Evolutionary conservation across 2,113 vertebrate species (phyloP).

Genomic region (Gambusia holbrooki): DNA sequence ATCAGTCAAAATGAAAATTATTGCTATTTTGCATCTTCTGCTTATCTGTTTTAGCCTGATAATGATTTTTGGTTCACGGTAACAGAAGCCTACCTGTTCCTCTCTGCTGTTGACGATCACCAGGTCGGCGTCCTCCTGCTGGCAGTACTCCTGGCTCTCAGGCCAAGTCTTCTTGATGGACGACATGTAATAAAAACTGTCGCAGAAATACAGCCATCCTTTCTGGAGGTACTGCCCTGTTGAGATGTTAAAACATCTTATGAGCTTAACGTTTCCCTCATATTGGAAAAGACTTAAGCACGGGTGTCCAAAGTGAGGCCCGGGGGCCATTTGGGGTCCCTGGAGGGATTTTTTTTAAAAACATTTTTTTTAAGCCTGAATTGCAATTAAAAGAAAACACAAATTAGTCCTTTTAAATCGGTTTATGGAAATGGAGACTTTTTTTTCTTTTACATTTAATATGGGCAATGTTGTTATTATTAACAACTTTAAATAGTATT

Average conservation of each 20-base stretch:
- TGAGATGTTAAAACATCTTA: background rate
- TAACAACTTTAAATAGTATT: too few relatives aligned
- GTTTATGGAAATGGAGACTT: too few relatives aligned
- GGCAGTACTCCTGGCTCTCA: constrained; percentile 29
- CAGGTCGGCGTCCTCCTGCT: constrained; percentile 32
- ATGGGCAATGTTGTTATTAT: too few relatives aligned
- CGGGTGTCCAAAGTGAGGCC: too few relatives aligned
- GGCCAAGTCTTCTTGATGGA: constrained; percentile 13
- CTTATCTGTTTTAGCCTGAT: background rate
- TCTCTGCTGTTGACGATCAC: constrained; percentile 43
- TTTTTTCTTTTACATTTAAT: too few relatives aligned
- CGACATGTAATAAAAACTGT: constrained; percentile 36
- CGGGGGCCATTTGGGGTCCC: too few relatives aligned
- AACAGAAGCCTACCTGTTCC: constrained; percentile 42
- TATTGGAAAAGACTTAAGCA: too few relatives aligned
- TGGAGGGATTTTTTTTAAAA: too few relatives aligned
- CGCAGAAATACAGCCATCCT: constrained; percentile 28
- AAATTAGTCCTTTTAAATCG: too few relatives aligned
- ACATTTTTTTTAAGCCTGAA: too few relatives aligned
- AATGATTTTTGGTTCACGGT: rapidly evolving
- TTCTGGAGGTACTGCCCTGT: constrained; percentile 12
- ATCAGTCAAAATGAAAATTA: background rate
- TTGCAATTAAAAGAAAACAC: too few relatives aligned
- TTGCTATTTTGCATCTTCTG: background rate
- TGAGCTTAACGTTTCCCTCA: too few relatives aligned